These are phyloP conservation scores for Euwallacea similis DNA, from an alignment of 1,140 invertebrate species.

Conservation along the genomic window DNA sequence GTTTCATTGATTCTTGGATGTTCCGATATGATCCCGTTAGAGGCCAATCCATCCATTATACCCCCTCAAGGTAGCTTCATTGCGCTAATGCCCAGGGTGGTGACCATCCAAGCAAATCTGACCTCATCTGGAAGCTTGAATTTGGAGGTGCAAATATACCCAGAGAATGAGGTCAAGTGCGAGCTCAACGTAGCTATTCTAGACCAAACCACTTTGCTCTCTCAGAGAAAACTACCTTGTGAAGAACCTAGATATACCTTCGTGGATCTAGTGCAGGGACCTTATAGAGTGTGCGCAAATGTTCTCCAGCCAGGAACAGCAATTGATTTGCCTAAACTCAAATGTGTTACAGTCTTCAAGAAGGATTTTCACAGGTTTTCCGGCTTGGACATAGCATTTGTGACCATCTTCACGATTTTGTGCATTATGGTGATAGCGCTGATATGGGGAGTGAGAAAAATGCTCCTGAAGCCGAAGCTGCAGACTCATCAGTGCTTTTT, in stretches of 20 bases:
- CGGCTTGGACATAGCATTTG: conserved; percentile 57
- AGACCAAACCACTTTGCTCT: conserved; percentile 47
- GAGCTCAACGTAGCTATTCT: conserved; percentile 52
- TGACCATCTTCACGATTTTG: conserved; percentile 58
- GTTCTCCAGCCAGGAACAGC: conserved; percentile 42
- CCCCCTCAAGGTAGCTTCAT: conserved; percentile 36
- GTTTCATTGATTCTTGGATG: conserved; percentile 57
- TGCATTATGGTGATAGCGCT: conserved; percentile 58
- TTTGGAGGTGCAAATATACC: conserved; percentile 46
- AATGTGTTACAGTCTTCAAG: conserved; percentile 59
- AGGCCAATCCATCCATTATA: conserved; percentile 40
- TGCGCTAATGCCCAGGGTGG: conserved; percentile 42
- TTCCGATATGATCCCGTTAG: conserved; percentile 56
- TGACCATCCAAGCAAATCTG: conserved; percentile 49
- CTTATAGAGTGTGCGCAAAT: conserved; percentile 53
- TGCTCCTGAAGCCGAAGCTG: conserved; percentile 58
- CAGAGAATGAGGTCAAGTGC: conserved; percentile 42
- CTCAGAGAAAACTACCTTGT: conserved; percentile 52
- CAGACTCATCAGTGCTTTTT: conserved; percentile 61
- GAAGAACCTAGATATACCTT: conserved; percentile 48
- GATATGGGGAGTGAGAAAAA: conserved; percentile 59
- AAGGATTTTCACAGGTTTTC: conserved; percentile 56
- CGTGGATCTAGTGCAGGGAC: conserved; percentile 47
- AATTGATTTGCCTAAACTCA: conserved; percentile 47
- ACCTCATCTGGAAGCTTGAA: conserved; percentile 46